Conservation (phyloP, 2,888 invertebrate genomes). For the Pandemis corylana region DNA sequence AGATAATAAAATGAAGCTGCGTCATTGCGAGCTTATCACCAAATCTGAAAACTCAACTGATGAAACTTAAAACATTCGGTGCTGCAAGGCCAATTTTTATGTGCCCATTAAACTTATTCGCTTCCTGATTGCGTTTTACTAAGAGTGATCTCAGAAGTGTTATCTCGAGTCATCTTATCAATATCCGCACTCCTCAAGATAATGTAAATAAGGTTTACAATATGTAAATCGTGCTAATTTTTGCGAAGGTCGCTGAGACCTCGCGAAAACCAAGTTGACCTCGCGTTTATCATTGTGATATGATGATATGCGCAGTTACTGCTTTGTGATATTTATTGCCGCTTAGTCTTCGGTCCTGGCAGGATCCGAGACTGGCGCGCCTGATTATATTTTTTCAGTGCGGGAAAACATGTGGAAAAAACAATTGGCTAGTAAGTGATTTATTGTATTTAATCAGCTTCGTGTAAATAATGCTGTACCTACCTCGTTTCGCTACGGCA, state of each 20-base stretch:
- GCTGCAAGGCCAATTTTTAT: constrained; percentile 43
- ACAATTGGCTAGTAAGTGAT: constrained; percentile 60
- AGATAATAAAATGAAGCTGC: constrained; percentile 48
- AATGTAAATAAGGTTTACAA: constrained; percentile 63
- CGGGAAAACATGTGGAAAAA: constrained; percentile 59
- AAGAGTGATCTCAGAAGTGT: constrained; percentile 61
- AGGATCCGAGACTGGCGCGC: constrained; percentile 37
- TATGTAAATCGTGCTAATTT: constrained; percentile 81
- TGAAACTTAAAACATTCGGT: constrained; percentile 40
- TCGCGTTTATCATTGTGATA: constrained; percentile 79
- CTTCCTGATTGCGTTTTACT: constrained; percentile 62
- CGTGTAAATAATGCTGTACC: not conserved
- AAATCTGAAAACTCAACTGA: constrained; percentile 44
- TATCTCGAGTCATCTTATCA: constrained; percentile 62
- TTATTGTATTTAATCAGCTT: constrained; percentile 37
- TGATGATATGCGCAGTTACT: constrained; percentile 73
- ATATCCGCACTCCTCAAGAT: constrained; percentile 59
- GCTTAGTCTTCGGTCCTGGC: constrained; percentile 54
- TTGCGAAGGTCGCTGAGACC: constrained; percentile 75
- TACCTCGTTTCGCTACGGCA: constrained; percentile 26
- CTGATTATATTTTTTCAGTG: constrained; percentile 20
- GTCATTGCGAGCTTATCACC: constrained; percentile 48
- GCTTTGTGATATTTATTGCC: constrained; percentile 68
- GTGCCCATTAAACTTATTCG: constrained; percentile 44
- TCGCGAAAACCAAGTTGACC: constrained; percentile 77